These are phyloP conservation scores for Alectura lathami DNA, from an alignment of 2,113 vertebrate species.

Conservation along the genomic window DNA sequence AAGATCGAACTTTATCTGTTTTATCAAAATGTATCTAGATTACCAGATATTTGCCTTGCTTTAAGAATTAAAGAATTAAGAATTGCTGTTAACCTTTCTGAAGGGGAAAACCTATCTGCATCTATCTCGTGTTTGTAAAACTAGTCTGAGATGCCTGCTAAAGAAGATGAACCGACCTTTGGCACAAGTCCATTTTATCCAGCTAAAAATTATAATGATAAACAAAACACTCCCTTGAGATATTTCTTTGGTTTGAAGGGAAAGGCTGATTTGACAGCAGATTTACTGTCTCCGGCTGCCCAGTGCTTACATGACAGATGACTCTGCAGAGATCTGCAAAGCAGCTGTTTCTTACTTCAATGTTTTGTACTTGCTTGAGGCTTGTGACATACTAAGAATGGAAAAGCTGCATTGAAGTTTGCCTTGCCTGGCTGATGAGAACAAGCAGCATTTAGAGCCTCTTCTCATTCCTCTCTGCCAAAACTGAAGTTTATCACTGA, in stretches of 20 bases:
- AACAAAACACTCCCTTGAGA: neutral
- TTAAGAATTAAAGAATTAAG: neutral
- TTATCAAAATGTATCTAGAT: neutral
- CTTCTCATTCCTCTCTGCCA: neutral
- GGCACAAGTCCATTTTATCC: neutral
- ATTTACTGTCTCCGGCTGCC: neutral
- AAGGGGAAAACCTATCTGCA: neutral
- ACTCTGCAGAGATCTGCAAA: slow-evolving; percentile 24
- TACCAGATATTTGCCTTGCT: neutral
- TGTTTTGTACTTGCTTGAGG: slow-evolving; percentile 27
- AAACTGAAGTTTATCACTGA: neutral
- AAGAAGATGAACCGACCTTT: neutral
- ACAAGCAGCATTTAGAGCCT: neutral
- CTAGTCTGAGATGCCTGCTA: neutral
- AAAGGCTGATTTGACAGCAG: slow-evolving; percentile 38
- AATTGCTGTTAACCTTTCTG: neutral
- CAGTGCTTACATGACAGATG: neutral
- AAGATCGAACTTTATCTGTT: neutral
- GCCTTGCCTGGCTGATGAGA: neutral
- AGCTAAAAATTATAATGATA: neutral
- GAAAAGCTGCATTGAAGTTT: neutral
- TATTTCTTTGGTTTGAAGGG: neutral
- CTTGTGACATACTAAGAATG: neutral
- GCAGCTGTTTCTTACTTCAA: slow-evolving; percentile 36
- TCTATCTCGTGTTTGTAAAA: neutral